A percentile compares a stretch with the other conserved stretches of the same genome.
Evolutionary conservation across 2,888 invertebrate genomes (phyloP).

Genomic region (Clanis bilineata): DNA sequence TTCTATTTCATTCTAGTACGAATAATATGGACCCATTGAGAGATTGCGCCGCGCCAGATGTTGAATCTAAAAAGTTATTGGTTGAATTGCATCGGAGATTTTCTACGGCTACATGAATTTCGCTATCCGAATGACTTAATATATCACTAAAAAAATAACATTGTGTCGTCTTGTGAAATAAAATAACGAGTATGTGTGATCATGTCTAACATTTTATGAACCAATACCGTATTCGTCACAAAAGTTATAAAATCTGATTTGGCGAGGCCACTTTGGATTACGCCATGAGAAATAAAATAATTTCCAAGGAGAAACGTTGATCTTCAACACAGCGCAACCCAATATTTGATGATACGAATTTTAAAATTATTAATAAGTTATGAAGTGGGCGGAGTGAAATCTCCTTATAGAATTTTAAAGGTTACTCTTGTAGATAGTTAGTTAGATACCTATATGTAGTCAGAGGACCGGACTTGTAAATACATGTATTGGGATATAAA

Average conservation of each 20-base stretch:
- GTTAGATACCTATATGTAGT: no score
- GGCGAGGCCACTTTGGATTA: slow-evolving; percentile 41
- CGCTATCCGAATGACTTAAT: background rate
- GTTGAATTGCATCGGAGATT: no score
- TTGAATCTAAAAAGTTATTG: no score
- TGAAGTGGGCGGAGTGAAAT: slow-evolving; percentile 5
- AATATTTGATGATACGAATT: background rate
- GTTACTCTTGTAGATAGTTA: background rate
- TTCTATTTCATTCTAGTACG: no score
- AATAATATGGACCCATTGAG: no score
- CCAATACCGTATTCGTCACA: slow-evolving; percentile 13
- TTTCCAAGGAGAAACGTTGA: slow-evolving; percentile 42
- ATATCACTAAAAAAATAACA: background rate
- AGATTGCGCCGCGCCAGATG: no score
- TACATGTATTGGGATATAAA: background rate
- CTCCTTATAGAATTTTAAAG: slow-evolving; percentile 2
- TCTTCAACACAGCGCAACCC: slow-evolving; percentile 2
- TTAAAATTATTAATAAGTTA: background rate
- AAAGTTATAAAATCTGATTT: slow-evolving; percentile 34
- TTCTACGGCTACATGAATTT: background rate
- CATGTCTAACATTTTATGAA: background rate
- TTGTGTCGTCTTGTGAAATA: background rate
- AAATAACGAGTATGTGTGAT: background rate
- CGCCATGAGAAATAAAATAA: slow-evolving; percentile 35
- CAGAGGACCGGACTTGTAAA: background rate